Evolutionary conservation across 1,140 invertebrate genomes (phyloP), one percentile per base, ranked within the genome.

Genomic region (Micrasema longulum): DNA sequence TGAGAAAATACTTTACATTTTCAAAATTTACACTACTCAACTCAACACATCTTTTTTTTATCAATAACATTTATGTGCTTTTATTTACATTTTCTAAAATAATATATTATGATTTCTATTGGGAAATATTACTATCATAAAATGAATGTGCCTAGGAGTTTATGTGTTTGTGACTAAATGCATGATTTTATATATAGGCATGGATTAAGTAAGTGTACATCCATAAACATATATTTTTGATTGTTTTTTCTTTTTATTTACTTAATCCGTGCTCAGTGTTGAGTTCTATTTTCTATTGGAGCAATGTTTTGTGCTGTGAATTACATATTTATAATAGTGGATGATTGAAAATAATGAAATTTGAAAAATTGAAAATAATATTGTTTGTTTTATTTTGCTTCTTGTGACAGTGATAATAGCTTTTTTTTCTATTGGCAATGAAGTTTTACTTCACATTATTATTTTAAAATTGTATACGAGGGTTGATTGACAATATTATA

Each of bases 151-250:
- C 11, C 31, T 60, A 60, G 55, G 16, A 38, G 18, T 60, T 41
- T 41, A 38, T 20, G 35, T 53, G 26, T 31, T 60, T 60, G 55
- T 60, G 35, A 60, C 55, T 60, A 60, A 60, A 60, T 60, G 55
- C 55, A 60, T 60, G 55, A 10, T 7, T 7, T 31, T 31, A 31
- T 31, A 31, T 7, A 7, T 31, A 4, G 26, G 26, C 26, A 31
- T 7, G 26, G 26, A 31, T 31, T 31, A 31, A 31, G 26, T 31
- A 31, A 2, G 7, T 7, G 7, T 4, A 4, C 2, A 31, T 2
- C 2, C 26, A 31, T 4, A 4, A 31, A 31, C 7, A 4, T 7
- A 31, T 31, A 4, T 2, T 31, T 31, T 31, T 31, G 26, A 4
- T 31, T 31, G 26, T 31, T 31, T 31, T 31, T 7, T 31, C 26